Conservation (phyloP, 2,888 invertebrate genomes). For the Smittia sp. region DNA sequence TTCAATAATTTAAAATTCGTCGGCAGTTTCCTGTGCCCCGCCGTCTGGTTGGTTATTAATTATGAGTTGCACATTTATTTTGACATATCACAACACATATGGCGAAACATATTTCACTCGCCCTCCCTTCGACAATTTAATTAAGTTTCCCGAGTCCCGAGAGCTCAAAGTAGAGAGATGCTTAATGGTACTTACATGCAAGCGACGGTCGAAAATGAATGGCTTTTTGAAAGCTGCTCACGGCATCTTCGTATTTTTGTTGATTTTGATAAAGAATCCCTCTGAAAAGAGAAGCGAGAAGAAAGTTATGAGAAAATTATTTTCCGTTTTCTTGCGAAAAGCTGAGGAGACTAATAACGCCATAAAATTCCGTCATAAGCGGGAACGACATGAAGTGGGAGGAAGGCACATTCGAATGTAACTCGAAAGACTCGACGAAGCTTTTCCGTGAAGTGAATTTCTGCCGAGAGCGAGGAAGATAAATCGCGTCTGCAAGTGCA, state of each 20-base stretch:
- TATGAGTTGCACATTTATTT: conserved; percentile 6
- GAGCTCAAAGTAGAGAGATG: not conserved
- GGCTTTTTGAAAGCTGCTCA: conserved; percentile 86
- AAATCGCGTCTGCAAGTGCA: conserved; percentile 3
- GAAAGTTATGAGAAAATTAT: conserved; percentile 18
- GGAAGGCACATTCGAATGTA: not conserved
- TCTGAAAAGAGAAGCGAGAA: conserved; percentile 62
- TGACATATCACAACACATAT: not conserved
- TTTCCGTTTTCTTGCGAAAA: not conserved
- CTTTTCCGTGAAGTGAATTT: not conserved
- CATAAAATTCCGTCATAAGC: conserved; percentile 20
- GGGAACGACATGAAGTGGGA: not conserved
- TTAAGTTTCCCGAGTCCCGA: not conserved
- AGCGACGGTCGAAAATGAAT: conserved; percentile 90
- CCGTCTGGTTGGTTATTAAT: not conserved
- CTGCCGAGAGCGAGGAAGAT: not conserved
- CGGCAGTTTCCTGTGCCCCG: not conserved
- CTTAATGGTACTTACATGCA: conserved; percentile 71
- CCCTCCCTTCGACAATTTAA: not conserved
- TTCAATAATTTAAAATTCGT: not conserved
- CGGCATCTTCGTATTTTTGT: conserved; percentile 81
- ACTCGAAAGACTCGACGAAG: not conserved
- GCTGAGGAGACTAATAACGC: conserved; percentile 28
- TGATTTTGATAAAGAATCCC: conserved; percentile 89
- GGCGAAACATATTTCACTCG: not conserved